Evolutionary conservation across 2,888 invertebrate genomes (phyloP).

Genomic region (Orthosia gracilis): DNA sequence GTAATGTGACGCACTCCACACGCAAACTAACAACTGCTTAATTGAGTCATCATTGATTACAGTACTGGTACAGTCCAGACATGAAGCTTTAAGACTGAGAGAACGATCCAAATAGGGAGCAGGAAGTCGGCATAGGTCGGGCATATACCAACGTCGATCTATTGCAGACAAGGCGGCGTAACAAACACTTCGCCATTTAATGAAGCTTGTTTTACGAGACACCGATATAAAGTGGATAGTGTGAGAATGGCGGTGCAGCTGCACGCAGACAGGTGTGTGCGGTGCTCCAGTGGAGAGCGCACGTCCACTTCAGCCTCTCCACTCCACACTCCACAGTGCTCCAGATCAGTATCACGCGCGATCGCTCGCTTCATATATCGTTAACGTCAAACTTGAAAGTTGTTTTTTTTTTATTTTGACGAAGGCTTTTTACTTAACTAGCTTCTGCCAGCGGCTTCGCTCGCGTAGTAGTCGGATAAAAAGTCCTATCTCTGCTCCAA

Average conservation of each 20-base stretch:
- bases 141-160: not conserved
- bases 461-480: no score
- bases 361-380: no score
- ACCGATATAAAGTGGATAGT: not conserved
- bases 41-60: no score
- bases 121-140: not conserved
- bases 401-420: not conserved
- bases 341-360: slow-evolving; percentile 23
- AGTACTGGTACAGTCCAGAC: no score
- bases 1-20: not conserved
- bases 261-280: not conserved
- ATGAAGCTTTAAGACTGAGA: not conserved
- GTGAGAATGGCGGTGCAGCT: not conserved
- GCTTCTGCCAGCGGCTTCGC: no score
- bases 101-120: not conserved
- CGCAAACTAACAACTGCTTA: no score
- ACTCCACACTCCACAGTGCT: not conserved
- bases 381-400: not conserved
- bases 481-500: no score
- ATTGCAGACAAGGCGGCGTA: not conserved
- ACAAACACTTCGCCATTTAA: not conserved
- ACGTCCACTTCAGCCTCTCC: not conserved
- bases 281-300: not conserved
- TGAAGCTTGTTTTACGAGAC: no score
- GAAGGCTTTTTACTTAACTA: not conserved